These are phyloP conservation scores for Ganaspis brasiliensis DNA, from an alignment of 2,888 invertebrate species.

Conservation along the genomic window DNA sequence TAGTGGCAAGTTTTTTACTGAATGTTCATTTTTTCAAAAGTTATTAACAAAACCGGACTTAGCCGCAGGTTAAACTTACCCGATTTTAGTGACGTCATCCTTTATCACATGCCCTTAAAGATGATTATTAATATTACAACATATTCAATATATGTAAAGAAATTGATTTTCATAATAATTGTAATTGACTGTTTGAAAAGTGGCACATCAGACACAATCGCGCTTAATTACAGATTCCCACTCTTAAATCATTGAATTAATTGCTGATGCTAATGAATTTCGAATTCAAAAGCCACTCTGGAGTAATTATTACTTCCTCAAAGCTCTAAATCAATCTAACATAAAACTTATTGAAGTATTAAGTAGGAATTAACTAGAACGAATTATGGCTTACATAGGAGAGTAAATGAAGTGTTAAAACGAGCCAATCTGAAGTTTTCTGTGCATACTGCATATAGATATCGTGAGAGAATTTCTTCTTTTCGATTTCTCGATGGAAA, in stretches of 20 bases:
- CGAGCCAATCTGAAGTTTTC: conserved; percentile 1
- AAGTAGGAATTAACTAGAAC: conserved; percentile 16
- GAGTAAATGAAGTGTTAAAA: conserved; percentile 31
- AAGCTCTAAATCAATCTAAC: neutral
- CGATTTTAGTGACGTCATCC: too few species aligned
- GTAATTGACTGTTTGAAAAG: too few species aligned
- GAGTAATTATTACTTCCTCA: conserved; percentile 5
- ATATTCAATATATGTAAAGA: too few species aligned
- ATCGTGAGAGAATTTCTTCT: conserved; percentile 32
- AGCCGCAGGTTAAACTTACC: too few species aligned
- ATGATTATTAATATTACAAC: too few species aligned
- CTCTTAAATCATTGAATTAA: conserved; percentile 16
- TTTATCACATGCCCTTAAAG: too few species aligned
- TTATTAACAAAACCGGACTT: too few species aligned
- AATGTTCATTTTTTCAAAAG: too few species aligned
- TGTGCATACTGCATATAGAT: neutral
- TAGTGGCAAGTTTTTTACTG: too few species aligned
- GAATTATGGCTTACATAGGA: conserved; percentile 19
- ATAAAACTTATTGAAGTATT: conserved; percentile 10
- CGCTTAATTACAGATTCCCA: conserved; percentile 7
- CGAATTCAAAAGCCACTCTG: conserved; percentile 3
- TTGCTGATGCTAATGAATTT: conserved; percentile 4
- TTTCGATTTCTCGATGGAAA: conserved; percentile 31
- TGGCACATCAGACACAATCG: too few species aligned
- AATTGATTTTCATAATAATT: too few species aligned